Evolutionary conservation across 2,113 vertebrate species (phyloP), one percentile per base, ranked within the genome.

Genomic region (Garra rufa): DNA sequence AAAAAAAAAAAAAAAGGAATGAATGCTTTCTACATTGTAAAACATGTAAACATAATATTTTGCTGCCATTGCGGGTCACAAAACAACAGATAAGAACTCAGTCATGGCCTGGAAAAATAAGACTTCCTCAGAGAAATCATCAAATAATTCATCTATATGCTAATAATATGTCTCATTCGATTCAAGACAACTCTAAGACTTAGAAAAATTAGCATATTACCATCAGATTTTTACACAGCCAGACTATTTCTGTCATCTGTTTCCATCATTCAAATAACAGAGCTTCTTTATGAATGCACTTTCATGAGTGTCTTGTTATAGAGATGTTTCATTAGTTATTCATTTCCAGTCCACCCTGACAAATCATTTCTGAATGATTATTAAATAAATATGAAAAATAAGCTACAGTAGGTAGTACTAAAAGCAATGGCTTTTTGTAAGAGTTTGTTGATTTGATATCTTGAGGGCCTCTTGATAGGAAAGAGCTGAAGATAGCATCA

Each of bases 391-490:
- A 10, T 52, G 26, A 34, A 52, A 52, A 69, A 34, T 21, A 76
- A 34, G 41, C n/a, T 44, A 44, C 41, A 7, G 11, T 15, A 38
- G 17, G 48, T 78, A 21, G 7, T 1, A 44, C n/a, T 17, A 59
- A 78, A 61, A 44, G 55, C 26, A 61, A 43, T 44, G 55, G 14
- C 30, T 41, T 50, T 76, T 34, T 52, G 74, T 55, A 55, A n/a
- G 50, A 19, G 26, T 48, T 26, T 44, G 34, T 44, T 19, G n/a
- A 44, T 79, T 61, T 57, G 21, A 57, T 38, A 77, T 59, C 50
- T 57, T 38, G 75, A 77, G 50, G 21, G 50, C 0, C 75, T 79
- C 55, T 79, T 79, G 76, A 79, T 76, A 30, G 74, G 19, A 55
- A 76, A 10, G 30, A 76, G 50, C 48, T 17, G 28, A 14, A 73